A percentile compares a stretch with the other conserved stretches of the same genome.
phyloP scores from a whole-genome alignment of 2,888 invertebrate genomes.

The Aleiodes leptofemur region DNA sequence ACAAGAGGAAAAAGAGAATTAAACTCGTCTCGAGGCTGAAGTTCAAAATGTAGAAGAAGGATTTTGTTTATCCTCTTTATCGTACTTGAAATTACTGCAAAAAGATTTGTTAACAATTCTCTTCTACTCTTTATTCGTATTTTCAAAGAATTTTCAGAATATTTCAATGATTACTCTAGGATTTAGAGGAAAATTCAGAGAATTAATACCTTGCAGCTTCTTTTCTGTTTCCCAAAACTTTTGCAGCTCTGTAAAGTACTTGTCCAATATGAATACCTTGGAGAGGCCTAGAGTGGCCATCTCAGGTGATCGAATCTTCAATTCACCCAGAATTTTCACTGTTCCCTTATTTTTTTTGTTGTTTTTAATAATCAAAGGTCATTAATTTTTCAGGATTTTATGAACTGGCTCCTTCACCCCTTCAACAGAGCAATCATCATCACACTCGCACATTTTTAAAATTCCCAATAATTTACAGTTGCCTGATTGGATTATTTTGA shows the following conservation, averaged over 20 bases:
- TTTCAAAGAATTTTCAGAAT: no score
- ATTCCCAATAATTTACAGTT: background rate
- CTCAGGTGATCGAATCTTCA: constrained; percentile 68
- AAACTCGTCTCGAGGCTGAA: constrained; percentile 31
- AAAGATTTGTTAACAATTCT: background rate
- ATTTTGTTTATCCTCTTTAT: constrained; percentile 5
- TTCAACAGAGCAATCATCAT: constrained; percentile 63
- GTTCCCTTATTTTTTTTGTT: background rate
- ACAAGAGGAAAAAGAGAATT: constrained; percentile 10
- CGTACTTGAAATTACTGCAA: background rate
- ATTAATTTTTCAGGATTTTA: background rate
- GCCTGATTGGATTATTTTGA: background rate
- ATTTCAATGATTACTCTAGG: no score
- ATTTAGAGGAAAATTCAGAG: no score
- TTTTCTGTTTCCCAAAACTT: constrained; percentile 98
- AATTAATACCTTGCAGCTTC: constrained; percentile 90
- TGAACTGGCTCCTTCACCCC: constrained; percentile 46
- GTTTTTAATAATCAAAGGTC: background rate
- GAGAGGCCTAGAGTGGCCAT: constrained; percentile 98
- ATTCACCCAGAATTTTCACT: constrained; percentile 59
- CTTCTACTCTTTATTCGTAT: no score
- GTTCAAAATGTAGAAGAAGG: background rate
- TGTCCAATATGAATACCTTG: constrained; percentile 98
- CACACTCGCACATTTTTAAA: constrained; percentile 70
- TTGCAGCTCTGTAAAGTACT: constrained; percentile 96